A percentile compares a stretch with the other conserved stretches of the same genome.
phyloP scores from a whole-genome alignment of 1,140 invertebrate genomes.

The Mesaphorura yosii region DNA sequence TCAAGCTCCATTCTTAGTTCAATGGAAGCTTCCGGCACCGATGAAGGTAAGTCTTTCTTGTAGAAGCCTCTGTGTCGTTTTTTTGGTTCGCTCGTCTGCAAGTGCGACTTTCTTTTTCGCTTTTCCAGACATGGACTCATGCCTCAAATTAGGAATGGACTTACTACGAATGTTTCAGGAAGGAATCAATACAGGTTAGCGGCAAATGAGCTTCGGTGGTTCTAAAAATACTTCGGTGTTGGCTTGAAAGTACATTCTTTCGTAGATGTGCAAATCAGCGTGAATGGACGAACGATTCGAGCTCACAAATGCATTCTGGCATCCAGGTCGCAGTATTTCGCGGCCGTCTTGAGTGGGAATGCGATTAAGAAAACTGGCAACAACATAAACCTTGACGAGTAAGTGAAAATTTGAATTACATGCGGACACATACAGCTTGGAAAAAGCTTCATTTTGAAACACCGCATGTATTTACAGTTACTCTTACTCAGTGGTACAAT shows the following conservation, averaged over 20 bases:
- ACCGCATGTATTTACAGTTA: slow-evolving; percentile 44
- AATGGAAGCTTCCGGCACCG: slow-evolving; percentile 23
- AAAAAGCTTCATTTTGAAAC: not conserved
- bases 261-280: too few relatives aligned
- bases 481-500: slow-evolving; percentile 70
- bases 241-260: too few relatives aligned
- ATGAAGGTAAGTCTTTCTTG: too few relatives aligned
- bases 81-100: not conserved
- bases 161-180: slow-evolving; percentile 76
- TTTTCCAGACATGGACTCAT: slow-evolving; percentile 34
- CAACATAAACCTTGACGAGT: slow-evolving; percentile 70
- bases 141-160: slow-evolving; percentile 65
- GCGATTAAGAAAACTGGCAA: slow-evolving; percentile 67
- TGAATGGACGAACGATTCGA: slow-evolving; percentile 60
- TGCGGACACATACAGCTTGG: slow-evolving; percentile 6
- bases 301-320: slow-evolving; percentile 82
- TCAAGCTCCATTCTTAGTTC: slow-evolving; percentile 24
- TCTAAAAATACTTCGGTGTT: too few relatives aligned
- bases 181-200: slow-evolving; percentile 60
- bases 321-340: slow-evolving; percentile 81
- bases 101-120: not conserved
- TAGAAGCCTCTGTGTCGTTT: not conserved
- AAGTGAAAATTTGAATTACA: slow-evolving; percentile 35
- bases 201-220: too few relatives aligned
- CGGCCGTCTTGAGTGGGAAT: slow-evolving; percentile 70